These are phyloP conservation scores for Acinonyx jubatus DNA, from an alignment of 2,113 vertebrate genomes.

Conservation along the genomic window DNA sequence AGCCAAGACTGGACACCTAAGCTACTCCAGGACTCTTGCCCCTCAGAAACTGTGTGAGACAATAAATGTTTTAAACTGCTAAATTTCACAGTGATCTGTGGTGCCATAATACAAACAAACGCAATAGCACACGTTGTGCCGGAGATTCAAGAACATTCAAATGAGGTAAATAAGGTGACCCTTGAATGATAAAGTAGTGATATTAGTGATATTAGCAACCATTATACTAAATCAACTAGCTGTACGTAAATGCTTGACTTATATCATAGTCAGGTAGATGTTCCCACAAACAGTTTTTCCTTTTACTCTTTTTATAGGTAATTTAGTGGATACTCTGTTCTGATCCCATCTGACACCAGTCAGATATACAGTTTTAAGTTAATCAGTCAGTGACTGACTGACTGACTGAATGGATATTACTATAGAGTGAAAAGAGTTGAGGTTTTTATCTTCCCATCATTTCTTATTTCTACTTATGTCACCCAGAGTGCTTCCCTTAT, in stretches of 20 bases:
- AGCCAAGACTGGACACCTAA: background rate
- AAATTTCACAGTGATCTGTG: background rate
- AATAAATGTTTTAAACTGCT: background rate
- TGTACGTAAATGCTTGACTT: background rate
- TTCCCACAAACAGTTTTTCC: background rate
- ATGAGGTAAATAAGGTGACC: background rate
- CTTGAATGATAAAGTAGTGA: too few relatives aligned
- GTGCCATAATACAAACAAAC: background rate
- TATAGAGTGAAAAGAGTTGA: background rate
- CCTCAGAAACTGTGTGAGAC: background rate
- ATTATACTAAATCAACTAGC: background rate
- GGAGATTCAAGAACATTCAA: background rate
- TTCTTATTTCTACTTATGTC: background rate
- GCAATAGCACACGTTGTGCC: too few relatives aligned
- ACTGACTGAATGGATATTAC: background rate
- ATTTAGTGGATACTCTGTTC: background rate
- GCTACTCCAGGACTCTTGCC: background rate
- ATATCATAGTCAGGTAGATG: background rate
- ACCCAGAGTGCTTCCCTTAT: background rate
- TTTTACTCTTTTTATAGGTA: background rate
- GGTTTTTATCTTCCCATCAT: background rate
- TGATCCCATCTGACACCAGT: background rate
- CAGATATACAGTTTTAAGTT: background rate
- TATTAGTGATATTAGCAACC: background rate
- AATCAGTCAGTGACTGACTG: background rate